Evolutionary conservation across 2,797 vertebrate species (phyloP).

Genomic region (Gymnoscopelus braueri): DNA sequence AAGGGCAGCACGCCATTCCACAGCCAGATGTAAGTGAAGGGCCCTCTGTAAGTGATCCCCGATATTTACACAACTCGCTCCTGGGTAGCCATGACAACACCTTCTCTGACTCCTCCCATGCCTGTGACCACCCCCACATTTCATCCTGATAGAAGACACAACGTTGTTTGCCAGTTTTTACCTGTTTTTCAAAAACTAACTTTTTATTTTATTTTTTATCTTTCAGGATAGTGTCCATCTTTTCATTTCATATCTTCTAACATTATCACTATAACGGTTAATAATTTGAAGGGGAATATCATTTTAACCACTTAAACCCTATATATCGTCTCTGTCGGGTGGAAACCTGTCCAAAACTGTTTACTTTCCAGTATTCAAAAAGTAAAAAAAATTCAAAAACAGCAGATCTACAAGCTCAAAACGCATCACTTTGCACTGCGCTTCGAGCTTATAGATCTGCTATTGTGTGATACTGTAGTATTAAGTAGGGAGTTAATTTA

Average conservation of each 20-base stretch:
- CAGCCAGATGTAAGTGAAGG: conserved; percentile 97
- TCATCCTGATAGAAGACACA: conserved; percentile 32
- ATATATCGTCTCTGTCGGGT: too few species aligned
- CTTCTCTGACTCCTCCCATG: conserved; percentile 57
- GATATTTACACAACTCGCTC: conserved; percentile 74
- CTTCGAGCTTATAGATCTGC: too few species aligned
- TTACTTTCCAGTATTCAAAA: too few species aligned
- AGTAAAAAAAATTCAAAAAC: too few species aligned
- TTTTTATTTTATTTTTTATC: neutral
- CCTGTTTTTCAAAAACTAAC: conserved; percentile 15
- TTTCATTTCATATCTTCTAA: conserved; percentile 69
- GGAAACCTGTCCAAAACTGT: too few species aligned
- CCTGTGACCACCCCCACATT: conserved; percentile 52
- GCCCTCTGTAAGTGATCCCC: conserved; percentile 82
- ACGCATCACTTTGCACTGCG: too few species aligned
- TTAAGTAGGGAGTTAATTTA: too few species aligned
- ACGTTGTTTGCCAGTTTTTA: neutral
- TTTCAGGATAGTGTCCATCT: conserved; percentile 31
- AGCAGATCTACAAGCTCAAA: too few species aligned
- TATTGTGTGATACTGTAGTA: too few species aligned
- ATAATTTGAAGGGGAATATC: conserved; percentile 36
- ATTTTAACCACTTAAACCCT: neutral
- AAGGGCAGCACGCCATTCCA: conserved; percentile 98
- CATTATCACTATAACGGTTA: conserved; percentile 50
- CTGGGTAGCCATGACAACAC: conserved; percentile 69